Percentiles rank a stretch among this genome's conserved stretches.
phyloP scores from a whole-genome alignment of 2,113 vertebrate genomes.

The Addax nasomaculatus region DNA sequence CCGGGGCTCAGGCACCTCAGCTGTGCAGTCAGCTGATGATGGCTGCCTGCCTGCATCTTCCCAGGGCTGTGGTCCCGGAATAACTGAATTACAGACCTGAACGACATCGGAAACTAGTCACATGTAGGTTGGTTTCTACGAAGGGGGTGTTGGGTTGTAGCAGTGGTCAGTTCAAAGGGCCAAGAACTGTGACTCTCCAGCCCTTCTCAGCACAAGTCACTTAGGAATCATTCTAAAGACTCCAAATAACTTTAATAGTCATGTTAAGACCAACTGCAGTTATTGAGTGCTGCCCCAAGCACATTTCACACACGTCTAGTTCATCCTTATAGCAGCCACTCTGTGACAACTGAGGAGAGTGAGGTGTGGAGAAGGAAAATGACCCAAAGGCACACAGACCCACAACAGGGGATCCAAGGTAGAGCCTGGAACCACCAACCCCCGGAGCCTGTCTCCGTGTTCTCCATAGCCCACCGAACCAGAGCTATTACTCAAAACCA shows the following conservation, averaged over 20 bases:
- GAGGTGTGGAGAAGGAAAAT: background rate
- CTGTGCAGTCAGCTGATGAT: background rate
- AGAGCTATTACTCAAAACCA: background rate
- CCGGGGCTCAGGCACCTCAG: background rate
- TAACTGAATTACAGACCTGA: background rate
- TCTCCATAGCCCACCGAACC: background rate
- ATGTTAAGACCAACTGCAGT: background rate
- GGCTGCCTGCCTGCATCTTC: background rate
- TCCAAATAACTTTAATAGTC: background rate
- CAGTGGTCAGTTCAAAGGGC: background rate
- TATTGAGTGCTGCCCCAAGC: background rate
- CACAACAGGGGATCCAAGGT: background rate
- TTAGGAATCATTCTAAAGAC: background rate
- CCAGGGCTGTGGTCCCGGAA: background rate
- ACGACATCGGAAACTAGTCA: background rate
- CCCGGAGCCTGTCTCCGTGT: background rate
- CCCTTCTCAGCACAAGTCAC: background rate
- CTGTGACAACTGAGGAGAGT: background rate
- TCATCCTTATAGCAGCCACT: background rate
- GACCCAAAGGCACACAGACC: background rate
- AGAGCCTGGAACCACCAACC: rapidly evolving
- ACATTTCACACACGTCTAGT: background rate
- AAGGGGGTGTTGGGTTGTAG: background rate
- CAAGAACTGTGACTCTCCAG: background rate
- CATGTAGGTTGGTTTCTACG: background rate